Evolutionary conservation across 2,113 vertebrate species (phyloP).

Genomic region (Podarcis muralis): DNA sequence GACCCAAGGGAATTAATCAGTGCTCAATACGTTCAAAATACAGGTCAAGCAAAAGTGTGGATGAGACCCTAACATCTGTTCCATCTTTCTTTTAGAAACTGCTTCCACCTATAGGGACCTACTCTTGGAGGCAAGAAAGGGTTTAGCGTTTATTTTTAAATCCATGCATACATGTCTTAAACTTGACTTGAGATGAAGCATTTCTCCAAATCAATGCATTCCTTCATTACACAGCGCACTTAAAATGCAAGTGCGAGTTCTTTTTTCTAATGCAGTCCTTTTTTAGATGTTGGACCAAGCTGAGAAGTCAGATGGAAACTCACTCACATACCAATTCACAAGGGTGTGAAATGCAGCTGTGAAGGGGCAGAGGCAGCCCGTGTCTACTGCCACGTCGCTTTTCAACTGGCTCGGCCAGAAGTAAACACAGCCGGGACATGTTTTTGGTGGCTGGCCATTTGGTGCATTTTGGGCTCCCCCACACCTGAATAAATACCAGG

Average conservation of each 20-base stretch:
- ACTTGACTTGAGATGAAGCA: neutral
- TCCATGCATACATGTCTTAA: neutral
- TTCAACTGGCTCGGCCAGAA: no score
- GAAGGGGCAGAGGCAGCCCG: no score
- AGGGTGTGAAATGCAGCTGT: neutral
- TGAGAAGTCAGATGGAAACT: constrained; percentile 32
- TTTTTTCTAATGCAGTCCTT: neutral
- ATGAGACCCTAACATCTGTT: neutral
- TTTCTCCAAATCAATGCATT: neutral
- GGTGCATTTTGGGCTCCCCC: no score
- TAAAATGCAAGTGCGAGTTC: neutral
- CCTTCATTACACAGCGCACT: neutral
- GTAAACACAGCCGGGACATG: no score
- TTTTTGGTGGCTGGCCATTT: no score
- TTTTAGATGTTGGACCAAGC: neutral
- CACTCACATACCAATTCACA: constrained; percentile 2
- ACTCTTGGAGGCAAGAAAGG: neutral
- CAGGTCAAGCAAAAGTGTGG: neutral
- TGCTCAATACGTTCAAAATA: no score
- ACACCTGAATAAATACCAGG: no score
- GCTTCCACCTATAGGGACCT: neutral
- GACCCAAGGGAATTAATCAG: no score
- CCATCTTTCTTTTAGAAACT: neutral
- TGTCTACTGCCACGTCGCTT: no score
- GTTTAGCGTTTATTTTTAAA: neutral